These are phyloP conservation scores for Protobothrops flavoviridis DNA, from an alignment of 2,113 vertebrate species.

Conservation along the genomic window DNA sequence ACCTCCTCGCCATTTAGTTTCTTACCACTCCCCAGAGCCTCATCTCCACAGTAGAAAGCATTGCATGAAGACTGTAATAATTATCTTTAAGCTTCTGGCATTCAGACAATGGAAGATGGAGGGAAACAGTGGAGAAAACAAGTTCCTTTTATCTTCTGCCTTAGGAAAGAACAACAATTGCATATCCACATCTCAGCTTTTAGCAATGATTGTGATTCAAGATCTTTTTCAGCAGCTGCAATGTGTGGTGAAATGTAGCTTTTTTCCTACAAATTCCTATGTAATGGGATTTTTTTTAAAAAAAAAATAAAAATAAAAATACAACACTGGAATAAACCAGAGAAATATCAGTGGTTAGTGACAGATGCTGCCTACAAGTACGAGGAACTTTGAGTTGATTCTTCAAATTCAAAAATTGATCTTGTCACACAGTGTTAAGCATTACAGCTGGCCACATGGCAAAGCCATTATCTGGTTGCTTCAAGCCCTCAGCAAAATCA, in stretches of 20 bases:
- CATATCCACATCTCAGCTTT: not conserved
- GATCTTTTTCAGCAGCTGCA: not conserved
- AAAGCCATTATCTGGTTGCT: not conserved
- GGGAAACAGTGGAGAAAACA: constrained; percentile 21
- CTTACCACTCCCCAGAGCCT: constrained; percentile 17
- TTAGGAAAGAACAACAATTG: not conserved
- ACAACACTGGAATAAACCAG: not conserved
- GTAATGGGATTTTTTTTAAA: not conserved
- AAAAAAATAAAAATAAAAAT: not conserved
- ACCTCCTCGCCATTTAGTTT: constrained; percentile 5
- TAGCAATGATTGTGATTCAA: not conserved
- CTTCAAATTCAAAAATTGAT: constrained; percentile 1
- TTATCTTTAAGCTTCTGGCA: not conserved
- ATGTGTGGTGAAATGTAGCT: not conserved
- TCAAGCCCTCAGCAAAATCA: not conserved
- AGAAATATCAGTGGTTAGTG: not conserved
- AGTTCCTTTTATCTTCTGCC: constrained; percentile 12
- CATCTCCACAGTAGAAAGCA: constrained; percentile 22
- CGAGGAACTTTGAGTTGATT: not conserved
- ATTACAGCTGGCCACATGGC: not conserved
- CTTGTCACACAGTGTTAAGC: not conserved
- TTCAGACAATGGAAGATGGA: constrained; percentile 8
- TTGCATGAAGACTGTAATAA: constrained; percentile 13
- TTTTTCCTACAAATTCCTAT: not conserved
- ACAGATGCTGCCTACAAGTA: not conserved